Base-by-base conservation (phyloP, 2,888 invertebrate genomes). In the Carabus problematicus region DNA sequence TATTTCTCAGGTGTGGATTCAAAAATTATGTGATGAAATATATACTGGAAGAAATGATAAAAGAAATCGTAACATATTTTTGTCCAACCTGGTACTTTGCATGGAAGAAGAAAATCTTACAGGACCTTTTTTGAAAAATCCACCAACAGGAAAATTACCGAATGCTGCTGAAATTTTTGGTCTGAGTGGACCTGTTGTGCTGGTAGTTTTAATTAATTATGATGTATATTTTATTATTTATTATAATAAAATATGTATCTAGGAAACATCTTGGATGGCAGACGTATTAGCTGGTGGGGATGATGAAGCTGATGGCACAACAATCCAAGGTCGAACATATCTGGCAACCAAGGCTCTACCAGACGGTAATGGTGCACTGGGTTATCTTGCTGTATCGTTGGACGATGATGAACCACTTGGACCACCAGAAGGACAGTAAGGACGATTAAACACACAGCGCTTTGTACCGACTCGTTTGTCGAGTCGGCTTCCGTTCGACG, bases 311-410 rank as follows among this genome's bases (percentile, higher is more conserved):
- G 74, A 70, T 7, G 73, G 74, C 7, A 56, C 59, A 2, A 64
- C 71, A 3, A 71, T 71, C 3, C 77, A 78, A 12, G 84, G 83
- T 42, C 75, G 83, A 71, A 84, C 83, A 0, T 84, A 83, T 75
- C 76, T 84, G n/a, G 84, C 84, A 3, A 82, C 84, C 6, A 76
- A 82, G 70, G 78, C 79, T 3, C 75, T 84, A 67, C 83, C 83
- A 0, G 77, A 80, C 45, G 81, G 82, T 29, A 78, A 79, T 71
- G 84, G 84, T 9, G 82, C 82, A 1, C 82, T 83, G 74, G 84
- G 82, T 1, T 84, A 83, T 70, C 76, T 84, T 1, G 83, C 82
- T 14, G 76, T 84, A 7, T 82, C 79, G 19, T 74, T 83, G 66
- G 82, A 79, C 40, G 80, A 81, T 64, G 77, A 78, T 8, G 29